Evolutionary conservation across 2,888 invertebrate genomes (phyloP).

Genomic region (Yponomeuta plumbellus): DNA sequence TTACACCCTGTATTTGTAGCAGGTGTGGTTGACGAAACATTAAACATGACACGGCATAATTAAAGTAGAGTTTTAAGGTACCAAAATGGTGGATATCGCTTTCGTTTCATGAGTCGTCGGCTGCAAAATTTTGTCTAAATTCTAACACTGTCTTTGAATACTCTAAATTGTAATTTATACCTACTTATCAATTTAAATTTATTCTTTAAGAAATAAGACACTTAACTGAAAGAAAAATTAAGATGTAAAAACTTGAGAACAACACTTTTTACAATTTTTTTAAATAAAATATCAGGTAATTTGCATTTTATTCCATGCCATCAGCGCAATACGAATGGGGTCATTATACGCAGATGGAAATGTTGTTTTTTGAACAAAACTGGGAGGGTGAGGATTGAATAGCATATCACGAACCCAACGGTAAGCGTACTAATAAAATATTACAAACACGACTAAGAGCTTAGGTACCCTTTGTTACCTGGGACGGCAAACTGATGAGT

Average conservation of each 20-base stretch:
- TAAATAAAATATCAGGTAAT: conserved; percentile 52
- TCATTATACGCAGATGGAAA: conserved; percentile 35
- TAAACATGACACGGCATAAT: no score
- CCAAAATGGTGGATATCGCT: no score
- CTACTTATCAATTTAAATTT: background rate
- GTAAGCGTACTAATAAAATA: no score
- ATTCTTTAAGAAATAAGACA: background rate
- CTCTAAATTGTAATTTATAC: conserved; percentile 4
- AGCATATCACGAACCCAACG: background rate
- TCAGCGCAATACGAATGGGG: conserved; percentile 29
- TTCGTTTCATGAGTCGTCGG: no score
- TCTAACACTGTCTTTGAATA: background rate
- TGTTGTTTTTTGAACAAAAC: conserved; percentile 23
- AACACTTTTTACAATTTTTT: conserved; percentile 44
- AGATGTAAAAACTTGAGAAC: background rate
- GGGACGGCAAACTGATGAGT: no score
- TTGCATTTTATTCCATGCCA: conserved; percentile 52
- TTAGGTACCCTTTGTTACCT: no score
- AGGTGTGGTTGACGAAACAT: no score
- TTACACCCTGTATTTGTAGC: no score
- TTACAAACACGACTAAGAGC: no score
- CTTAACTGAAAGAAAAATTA: background rate
- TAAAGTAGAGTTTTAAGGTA: no score
- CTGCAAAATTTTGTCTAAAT: background rate
- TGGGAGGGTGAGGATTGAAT: background rate